phyloP scores from a whole-genome alignment of 2,113 vertebrate genomes.

The Pleuronectes platessa region DNA sequence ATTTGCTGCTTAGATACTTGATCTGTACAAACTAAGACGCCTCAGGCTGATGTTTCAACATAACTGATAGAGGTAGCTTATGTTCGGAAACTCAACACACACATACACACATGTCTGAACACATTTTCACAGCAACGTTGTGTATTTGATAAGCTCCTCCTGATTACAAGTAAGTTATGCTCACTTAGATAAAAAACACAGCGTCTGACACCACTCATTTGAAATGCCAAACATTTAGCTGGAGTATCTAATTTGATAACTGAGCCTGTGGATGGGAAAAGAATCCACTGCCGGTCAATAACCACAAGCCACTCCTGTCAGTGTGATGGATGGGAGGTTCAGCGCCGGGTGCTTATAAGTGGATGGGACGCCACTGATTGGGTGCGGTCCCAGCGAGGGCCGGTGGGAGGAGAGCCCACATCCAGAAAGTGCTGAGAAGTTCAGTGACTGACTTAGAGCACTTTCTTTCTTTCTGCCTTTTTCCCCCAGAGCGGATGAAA shows the following conservation, averaged over 20 bases:
- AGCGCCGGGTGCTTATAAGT: slow-evolving; percentile 50
- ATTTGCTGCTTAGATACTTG: background rate
- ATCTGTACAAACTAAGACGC: slow-evolving; percentile 9
- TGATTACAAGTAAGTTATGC: slow-evolving; percentile 34
- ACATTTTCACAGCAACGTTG: background rate
- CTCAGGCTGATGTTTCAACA: slow-evolving; percentile 19
- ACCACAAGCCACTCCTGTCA: slow-evolving; percentile 69
- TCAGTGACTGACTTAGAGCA: slow-evolving; percentile 1
- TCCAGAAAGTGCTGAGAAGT: slow-evolving; percentile 49
- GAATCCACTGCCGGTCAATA: slow-evolving; percentile 67
- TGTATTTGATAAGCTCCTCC: slow-evolving; percentile 20
- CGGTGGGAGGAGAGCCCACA: slow-evolving; percentile 54
- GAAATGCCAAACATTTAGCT: slow-evolving; percentile 62
- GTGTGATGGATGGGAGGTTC: slow-evolving; percentile 71
- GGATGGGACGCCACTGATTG: slow-evolving; percentile 62
- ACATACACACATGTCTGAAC: background rate
- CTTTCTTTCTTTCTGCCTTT: background rate
- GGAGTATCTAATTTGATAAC: slow-evolving; percentile 63
- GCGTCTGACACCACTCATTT: slow-evolving; percentile 49
- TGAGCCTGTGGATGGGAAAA: slow-evolving; percentile 42
- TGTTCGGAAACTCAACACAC: slow-evolving; percentile 1
- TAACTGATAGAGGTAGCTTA: background rate
- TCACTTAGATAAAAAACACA: slow-evolving; percentile 38
- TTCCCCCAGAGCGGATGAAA: slow-evolving; percentile 11
- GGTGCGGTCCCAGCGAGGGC: slow-evolving; percentile 46